Conservation (phyloP, 2,888 invertebrate species). For the Orchestes rusci region DNA sequence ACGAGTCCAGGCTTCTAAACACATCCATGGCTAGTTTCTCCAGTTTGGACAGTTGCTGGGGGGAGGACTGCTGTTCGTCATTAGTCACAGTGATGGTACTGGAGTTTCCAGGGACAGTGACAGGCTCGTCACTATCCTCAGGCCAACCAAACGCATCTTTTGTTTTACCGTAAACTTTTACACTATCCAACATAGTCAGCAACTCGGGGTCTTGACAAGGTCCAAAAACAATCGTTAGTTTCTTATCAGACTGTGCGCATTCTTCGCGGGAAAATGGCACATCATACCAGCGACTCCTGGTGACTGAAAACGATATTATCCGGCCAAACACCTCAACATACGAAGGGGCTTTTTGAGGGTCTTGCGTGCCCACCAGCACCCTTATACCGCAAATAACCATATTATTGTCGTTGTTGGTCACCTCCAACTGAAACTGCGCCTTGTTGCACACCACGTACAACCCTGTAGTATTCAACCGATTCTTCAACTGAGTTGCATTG, state of each 20-base stretch:
- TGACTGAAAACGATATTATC: slow-evolving; percentile 36
- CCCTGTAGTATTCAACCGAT: slow-evolving; percentile 70
- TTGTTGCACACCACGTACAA: slow-evolving; percentile 92
- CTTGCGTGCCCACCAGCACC: slow-evolving; percentile 79
- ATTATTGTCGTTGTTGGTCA: slow-evolving; percentile 78
- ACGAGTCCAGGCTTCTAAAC: slow-evolving; percentile 23
- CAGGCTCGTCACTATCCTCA: slow-evolving; percentile 81
- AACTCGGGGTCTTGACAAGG: slow-evolving; percentile 72
- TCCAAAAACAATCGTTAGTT: slow-evolving; percentile 74
- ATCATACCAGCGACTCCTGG: slow-evolving; percentile 88
- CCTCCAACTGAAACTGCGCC: slow-evolving; percentile 83
- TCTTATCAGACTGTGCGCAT: slow-evolving; percentile 85
- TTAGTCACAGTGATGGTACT: background rate
- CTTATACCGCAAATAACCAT: slow-evolving; percentile 74
- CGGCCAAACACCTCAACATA: slow-evolving; percentile 53
- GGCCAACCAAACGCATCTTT: slow-evolving; percentile 97
- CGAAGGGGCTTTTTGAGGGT: slow-evolving; percentile 68
- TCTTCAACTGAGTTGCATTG: slow-evolving; percentile 88
- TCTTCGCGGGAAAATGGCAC: slow-evolving; percentile 92
- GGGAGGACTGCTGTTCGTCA: slow-evolving; percentile 35
- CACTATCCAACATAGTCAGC: slow-evolving; percentile 87
- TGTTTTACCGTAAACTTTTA: slow-evolving; percentile 86
- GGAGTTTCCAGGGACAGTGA: slow-evolving; percentile 30
- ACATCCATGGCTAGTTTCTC: slow-evolving; percentile 38
- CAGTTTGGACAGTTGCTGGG: slow-evolving; percentile 50